A percentile compares a stretch with the other conserved stretches of the same genome.
phyloP scores from a whole-genome alignment of 2,888 invertebrate genomes.

The Chrysolina oricalcia region DNA sequence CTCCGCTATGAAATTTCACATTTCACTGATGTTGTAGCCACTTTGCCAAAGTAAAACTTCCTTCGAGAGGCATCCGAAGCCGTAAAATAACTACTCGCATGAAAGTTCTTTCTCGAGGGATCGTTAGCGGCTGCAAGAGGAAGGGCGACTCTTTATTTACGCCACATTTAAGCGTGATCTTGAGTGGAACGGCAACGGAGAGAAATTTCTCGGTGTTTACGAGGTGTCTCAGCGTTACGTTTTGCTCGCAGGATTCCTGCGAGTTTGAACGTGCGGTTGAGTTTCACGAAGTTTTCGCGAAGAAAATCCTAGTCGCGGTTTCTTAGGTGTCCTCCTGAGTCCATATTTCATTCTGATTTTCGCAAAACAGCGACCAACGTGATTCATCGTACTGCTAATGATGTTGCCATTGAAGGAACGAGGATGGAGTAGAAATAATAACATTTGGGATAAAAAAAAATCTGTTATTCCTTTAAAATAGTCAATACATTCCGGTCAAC shows the following conservation, averaged over 20 bases:
- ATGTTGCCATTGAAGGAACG: too few relatives aligned
- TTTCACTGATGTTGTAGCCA: conserved; percentile 19
- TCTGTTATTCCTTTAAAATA: too few relatives aligned
- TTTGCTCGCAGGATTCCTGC: background rate
- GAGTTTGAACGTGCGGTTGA: background rate
- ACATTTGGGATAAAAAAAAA: too few relatives aligned
- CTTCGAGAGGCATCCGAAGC: conserved; percentile 20
- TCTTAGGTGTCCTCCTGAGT: background rate
- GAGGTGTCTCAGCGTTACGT: background rate
- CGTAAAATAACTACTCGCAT: conserved; percentile 37
- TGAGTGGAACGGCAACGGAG: background rate
- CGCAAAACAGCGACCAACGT: background rate
- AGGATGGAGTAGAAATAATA: too few relatives aligned
- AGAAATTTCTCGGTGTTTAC: conserved; percentile 30
- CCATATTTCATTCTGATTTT: background rate
- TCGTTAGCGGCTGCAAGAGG: background rate
- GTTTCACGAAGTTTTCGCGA: background rate
- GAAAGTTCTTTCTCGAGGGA: conserved; percentile 1
- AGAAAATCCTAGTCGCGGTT: background rate
- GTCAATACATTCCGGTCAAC: too few relatives aligned
- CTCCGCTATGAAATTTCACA: conserved; percentile 30
- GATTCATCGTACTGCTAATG: too few relatives aligned
- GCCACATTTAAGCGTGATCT: conserved; percentile 22
- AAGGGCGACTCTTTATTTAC: conserved; percentile 25
- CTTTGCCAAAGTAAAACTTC: conserved; percentile 7